Conservation (phyloP, 2,888 invertebrate genomes). For the Romanomermis culicivorax region DNA sequence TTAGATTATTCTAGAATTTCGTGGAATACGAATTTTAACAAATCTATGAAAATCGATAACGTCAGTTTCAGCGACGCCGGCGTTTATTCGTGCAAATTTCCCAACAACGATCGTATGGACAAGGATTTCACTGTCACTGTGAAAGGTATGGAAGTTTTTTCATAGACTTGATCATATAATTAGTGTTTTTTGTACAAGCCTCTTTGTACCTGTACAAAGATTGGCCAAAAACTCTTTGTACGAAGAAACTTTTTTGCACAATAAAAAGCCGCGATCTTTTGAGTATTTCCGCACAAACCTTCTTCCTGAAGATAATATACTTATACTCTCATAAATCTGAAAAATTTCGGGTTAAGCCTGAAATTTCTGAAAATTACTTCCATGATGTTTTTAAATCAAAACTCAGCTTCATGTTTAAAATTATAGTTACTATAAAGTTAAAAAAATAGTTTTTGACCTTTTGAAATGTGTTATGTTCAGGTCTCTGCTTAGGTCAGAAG, state of each 20-base stretch:
- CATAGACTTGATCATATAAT: no score
- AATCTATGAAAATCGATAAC: conserved; percentile 42
- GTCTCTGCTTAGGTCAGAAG: no score
- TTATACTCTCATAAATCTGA: no score
- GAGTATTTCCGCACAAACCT: no score
- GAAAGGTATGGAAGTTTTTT: conserved; percentile 26
- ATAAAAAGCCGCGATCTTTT: neutral
- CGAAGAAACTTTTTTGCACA: neutral
- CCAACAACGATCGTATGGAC: conserved; percentile 25
- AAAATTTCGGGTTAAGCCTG: no score
- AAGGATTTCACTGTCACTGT: conserved; percentile 30
- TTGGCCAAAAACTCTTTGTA: no score
- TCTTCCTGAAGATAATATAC: no score
- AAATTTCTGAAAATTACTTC: neutral
- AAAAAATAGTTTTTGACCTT: neutral
- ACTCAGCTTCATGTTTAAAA: no score
- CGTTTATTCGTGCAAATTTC: conserved; percentile 56
- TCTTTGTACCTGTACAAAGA: no score
- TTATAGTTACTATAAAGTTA: no score
- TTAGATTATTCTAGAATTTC: conserved; percentile 1
- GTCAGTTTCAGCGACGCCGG: conserved; percentile 73
- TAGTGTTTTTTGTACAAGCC: no score
- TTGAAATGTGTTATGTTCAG: neutral
- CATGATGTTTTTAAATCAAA: no score
- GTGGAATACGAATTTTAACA: conserved; percentile 8